Evolutionary conservation across 2,797 vertebrate genomes (phyloP).

Genomic region (Austrolebias charrua): DNA sequence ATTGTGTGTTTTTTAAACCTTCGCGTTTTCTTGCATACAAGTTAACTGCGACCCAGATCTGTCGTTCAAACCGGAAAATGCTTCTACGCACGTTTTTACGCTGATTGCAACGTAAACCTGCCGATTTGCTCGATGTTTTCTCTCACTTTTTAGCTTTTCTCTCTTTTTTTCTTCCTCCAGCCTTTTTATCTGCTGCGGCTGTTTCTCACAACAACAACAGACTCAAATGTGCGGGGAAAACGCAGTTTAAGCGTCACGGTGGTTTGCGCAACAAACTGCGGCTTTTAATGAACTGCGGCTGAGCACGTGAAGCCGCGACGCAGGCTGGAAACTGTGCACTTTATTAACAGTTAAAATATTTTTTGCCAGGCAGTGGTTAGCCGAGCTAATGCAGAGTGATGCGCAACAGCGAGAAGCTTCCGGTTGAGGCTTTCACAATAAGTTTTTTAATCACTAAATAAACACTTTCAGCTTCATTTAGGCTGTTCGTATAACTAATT

Average conservation of each 20-base stretch:
- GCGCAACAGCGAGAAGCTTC: not conserved
- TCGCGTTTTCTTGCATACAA: conserved; percentile 23
- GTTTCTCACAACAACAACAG: conserved; percentile 47
- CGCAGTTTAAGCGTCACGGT: not conserved
- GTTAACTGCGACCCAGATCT: not conserved
- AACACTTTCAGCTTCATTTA: not conserved
- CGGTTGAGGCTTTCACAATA: conserved; percentile 44
- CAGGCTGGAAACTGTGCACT: conserved; percentile 44
- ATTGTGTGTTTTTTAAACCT: conserved; percentile 74
- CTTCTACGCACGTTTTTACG: not conserved
- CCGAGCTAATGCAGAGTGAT: conserved; percentile 9
- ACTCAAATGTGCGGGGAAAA: conserved; percentile 1
- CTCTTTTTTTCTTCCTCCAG: conserved; percentile 64
- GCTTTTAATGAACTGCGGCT: not conserved
- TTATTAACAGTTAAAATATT: conserved; percentile 78
- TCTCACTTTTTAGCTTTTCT: conserved; percentile 64
- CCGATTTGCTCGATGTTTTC: conserved; percentile 50
- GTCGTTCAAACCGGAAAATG: conserved; percentile 9
- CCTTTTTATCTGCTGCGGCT: conserved; percentile 73
- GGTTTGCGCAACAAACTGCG: not conserved
- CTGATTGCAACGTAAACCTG: not conserved
- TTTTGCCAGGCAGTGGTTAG: conserved; percentile 67
- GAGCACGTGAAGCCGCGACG: not conserved
- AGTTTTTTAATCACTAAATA: not conserved
- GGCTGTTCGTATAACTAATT: not conserved